These are phyloP conservation scores for Poeciliopsis turneri DNA, from an alignment of 2,797 vertebrate species.

Conservation along the genomic window DNA sequence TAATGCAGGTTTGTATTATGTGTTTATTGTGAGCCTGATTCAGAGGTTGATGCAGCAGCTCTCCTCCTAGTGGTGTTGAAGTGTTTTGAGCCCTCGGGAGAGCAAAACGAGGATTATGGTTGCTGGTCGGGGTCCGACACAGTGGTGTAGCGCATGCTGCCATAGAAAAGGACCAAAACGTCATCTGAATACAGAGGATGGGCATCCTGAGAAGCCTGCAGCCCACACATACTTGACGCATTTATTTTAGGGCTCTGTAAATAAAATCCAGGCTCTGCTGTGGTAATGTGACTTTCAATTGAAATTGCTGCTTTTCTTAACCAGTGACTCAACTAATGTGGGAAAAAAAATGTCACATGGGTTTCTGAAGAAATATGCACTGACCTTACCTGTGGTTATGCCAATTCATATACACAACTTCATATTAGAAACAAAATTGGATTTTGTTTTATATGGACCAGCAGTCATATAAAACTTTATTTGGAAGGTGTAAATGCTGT, in stretches of 20 bases:
- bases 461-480: not conserved
- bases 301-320: not conserved
- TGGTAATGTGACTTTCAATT: not conserved
- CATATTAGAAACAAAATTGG: not conserved
- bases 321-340: not conserved
- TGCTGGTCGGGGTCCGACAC: not conserved
- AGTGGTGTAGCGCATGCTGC: not conserved
- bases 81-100: not conserved
- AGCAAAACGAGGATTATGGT: not conserved
- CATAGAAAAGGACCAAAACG: not conserved
- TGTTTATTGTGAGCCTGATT: not conserved
- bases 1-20: not conserved
- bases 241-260: not conserved
- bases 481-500: not conserved
- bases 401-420: not conserved
- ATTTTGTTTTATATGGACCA: not conserved
- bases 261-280: not conserved
- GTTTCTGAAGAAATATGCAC: not conserved
- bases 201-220: not conserved
- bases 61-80: conserved; percentile 4
- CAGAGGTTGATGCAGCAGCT: not conserved
- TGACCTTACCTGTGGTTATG: not conserved
- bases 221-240: not conserved
- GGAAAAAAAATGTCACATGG: not conserved
- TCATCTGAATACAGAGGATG: not conserved